phyloP scores from a whole-genome alignment of 2,113 vertebrate genomes.

The Gambusia affinis region DNA sequence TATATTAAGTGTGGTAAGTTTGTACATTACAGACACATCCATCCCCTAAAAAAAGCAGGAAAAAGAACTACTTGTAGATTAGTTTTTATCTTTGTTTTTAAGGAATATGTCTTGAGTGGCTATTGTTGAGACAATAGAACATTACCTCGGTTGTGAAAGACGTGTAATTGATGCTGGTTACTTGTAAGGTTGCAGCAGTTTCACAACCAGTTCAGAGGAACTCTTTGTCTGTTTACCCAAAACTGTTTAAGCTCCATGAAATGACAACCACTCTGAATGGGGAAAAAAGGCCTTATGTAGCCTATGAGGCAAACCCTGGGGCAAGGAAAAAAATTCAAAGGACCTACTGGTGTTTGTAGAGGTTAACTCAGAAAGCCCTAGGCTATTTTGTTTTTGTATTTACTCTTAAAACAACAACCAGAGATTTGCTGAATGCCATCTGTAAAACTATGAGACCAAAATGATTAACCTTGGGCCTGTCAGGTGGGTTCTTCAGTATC shows the following conservation, averaged over 20 bases:
- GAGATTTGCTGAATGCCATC: background rate
- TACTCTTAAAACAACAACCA: background rate
- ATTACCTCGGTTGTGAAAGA: background rate
- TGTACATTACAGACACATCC: constrained; percentile 22
- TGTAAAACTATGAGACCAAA: background rate
- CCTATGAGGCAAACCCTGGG: background rate
- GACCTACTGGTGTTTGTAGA: background rate
- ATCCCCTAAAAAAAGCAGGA: background rate
- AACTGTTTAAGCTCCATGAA: background rate
- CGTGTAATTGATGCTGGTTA: background rate
- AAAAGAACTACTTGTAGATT: constrained; percentile 34
- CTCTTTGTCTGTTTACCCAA: background rate
- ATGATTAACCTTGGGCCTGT: background rate
- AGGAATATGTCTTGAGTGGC: constrained; percentile 48
- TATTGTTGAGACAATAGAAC: too few relatives aligned
- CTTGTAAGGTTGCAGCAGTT: background rate
- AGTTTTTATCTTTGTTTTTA: constrained; percentile 22
- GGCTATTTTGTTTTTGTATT: background rate
- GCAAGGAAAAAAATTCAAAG: background rate
- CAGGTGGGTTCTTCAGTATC: background rate
- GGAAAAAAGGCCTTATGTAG: background rate
- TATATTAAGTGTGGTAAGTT: background rate
- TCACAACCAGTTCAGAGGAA: background rate
- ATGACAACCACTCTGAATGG: background rate
- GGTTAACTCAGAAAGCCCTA: constrained; percentile 1